Conservation (phyloP, 2,113 vertebrate genomes). For the Brachypteracias leptosomus region DNA sequence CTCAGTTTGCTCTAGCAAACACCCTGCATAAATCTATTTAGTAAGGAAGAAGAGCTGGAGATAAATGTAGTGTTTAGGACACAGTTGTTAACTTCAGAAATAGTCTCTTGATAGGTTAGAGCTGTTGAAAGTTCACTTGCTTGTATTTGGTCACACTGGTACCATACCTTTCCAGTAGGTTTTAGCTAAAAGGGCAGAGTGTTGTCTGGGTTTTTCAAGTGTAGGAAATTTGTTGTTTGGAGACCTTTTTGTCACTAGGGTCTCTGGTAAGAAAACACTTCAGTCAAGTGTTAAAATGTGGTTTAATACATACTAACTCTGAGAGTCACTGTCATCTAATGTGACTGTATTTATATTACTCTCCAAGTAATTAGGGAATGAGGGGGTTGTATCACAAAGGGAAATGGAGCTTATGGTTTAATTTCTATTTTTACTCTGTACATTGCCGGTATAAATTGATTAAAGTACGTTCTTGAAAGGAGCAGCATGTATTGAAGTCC, state of each 20-base stretch:
- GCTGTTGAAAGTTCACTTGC: background rate
- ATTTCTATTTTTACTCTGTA: background rate
- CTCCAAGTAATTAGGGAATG: background rate
- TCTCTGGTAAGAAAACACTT: background rate
- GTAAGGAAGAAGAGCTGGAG: background rate
- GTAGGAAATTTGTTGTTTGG: background rate
- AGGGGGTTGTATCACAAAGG: background rate
- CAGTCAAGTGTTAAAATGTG: background rate
- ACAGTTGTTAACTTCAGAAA: background rate
- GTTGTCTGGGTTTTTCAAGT: background rate
- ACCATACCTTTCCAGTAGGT: background rate
- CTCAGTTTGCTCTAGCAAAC: background rate
- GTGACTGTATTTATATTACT: background rate
- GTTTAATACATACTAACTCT: background rate
- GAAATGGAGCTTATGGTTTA: background rate
- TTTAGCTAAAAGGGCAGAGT: background rate
- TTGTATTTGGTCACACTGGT: background rate
- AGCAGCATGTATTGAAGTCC: background rate
- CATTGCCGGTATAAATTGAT: rapidly evolving
- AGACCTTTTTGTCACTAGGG: background rate
- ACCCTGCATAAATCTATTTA: background rate
- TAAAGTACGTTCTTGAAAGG: background rate
- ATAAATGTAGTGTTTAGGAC: background rate
- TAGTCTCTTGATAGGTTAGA: background rate
- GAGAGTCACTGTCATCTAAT: background rate